phyloP scores from a whole-genome alignment of 2,888 invertebrate genomes.

The Drosophila koepferae region DNA sequence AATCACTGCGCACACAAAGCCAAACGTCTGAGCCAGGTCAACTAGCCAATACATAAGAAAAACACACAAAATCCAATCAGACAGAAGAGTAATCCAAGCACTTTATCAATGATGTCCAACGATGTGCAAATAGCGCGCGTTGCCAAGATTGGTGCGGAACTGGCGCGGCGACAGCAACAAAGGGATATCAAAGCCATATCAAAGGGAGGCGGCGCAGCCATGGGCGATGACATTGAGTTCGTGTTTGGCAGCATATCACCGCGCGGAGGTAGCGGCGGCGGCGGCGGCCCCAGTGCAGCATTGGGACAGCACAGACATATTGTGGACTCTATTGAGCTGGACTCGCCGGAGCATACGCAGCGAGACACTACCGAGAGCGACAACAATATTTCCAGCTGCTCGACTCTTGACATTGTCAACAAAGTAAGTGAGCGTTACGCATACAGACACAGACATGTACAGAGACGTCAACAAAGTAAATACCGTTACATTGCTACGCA shows the following conservation, averaged over 20 bases:
- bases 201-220: constrained; percentile 46
- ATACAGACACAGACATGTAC: background rate
- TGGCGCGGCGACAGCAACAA: constrained; percentile 51
- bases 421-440: constrained; percentile 75
- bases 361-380: constrained; percentile 84
- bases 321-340: constrained; percentile 58
- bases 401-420: constrained; percentile 84
- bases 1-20: constrained; percentile 27
- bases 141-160: constrained; percentile 71
- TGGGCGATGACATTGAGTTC: constrained; percentile 69
- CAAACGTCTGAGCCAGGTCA: constrained; percentile 20
- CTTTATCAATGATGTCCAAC: constrained; percentile 70
- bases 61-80: constrained; percentile 1
- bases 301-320: constrained; percentile 47
- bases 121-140: constrained; percentile 83
- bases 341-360: constrained; percentile 80
- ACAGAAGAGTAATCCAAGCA: background rate
- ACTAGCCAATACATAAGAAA: background rate
- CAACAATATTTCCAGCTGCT: constrained; percentile 85
- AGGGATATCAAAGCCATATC: constrained; percentile 46
- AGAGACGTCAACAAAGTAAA: background rate
- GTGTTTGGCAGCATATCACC: constrained; percentile 84
- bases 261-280: constrained; percentile 65
- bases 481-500: background rate
- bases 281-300: constrained; percentile 36